phyloP scores from a whole-genome alignment of 2,888 invertebrate species.

The Caenorhabditis sp. region DNA sequence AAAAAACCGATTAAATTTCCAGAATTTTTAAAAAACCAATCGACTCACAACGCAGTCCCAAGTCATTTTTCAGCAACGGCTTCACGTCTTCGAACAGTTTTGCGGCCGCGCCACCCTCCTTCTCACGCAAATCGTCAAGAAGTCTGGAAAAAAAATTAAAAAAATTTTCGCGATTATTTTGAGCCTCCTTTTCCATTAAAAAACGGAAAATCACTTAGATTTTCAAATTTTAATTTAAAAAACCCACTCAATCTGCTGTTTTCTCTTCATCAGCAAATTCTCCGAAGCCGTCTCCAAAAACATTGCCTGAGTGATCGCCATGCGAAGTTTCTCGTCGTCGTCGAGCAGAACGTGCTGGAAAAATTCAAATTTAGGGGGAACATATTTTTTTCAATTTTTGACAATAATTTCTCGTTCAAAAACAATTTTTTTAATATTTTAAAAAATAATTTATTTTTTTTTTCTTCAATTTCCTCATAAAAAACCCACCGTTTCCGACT shows the following conservation, averaged over 20 bases:
- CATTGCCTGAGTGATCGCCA: conserved; percentile 37
- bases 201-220: background rate
- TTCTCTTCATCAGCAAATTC: conserved; percentile 33
- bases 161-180: too few species aligned
- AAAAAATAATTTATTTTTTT: background rate
- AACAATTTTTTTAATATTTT: too few species aligned
- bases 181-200: too few species aligned
- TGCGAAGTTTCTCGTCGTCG: conserved; percentile 28
- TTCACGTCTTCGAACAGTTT: conserved; percentile 8
- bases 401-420: too few species aligned
- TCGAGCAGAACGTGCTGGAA: conserved; percentile 37
- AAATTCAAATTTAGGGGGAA: background rate
- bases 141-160: conserved; percentile 23
- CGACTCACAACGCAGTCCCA: conserved; percentile 18
- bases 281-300: conserved; percentile 44
- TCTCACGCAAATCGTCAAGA: conserved; percentile 22
- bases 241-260: conserved; percentile 40
- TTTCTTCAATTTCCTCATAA: background rate
- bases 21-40: background rate
- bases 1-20: too few species aligned
- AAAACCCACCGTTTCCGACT: conserved; percentile 28
- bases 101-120: conserved; percentile 8
- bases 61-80: background rate
- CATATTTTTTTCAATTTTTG: background rate
- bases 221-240: background rate